Evolutionary conservation across 2,888 invertebrate species (phyloP).

Genomic region (Rhagonycha fulva): DNA sequence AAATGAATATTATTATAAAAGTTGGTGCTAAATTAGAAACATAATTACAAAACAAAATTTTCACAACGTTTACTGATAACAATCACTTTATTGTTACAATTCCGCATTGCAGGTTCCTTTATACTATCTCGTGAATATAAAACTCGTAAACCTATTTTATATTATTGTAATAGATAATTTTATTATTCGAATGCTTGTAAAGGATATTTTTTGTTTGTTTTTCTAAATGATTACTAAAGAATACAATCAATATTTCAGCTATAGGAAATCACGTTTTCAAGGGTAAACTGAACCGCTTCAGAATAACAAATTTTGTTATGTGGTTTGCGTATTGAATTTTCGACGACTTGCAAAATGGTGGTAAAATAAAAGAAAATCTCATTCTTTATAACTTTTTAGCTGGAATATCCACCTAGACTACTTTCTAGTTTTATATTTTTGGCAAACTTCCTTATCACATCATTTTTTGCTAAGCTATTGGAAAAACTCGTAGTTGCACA

Average conservation of each 20-base stretch:
- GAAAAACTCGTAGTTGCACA: neutral
- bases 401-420: neutral
- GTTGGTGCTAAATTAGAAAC: neutral
- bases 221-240: neutral
- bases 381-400: neutral
- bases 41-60: neutral
- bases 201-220: neutral
- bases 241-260: slow-evolving; percentile 3
- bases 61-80: slow-evolving; percentile 1
- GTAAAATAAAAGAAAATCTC: neutral
- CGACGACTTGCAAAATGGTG: neutral
- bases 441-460: neutral
- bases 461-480: neutral
- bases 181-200: neutral
- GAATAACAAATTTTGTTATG: slow-evolving; percentile 6
- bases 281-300: slow-evolving; percentile 10
- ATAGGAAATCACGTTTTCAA: slow-evolving; percentile 10
- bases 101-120: slow-evolving; percentile 10
- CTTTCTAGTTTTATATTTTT: neutral
- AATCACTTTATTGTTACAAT: slow-evolving; percentile 11
- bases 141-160: neutral
- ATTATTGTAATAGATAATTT: neutral
- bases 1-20: neutral
- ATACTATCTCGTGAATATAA: neutral
- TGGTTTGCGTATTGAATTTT: neutral